phyloP scores from a whole-genome alignment of 2,797 vertebrate species.

The Tinamus major region DNA sequence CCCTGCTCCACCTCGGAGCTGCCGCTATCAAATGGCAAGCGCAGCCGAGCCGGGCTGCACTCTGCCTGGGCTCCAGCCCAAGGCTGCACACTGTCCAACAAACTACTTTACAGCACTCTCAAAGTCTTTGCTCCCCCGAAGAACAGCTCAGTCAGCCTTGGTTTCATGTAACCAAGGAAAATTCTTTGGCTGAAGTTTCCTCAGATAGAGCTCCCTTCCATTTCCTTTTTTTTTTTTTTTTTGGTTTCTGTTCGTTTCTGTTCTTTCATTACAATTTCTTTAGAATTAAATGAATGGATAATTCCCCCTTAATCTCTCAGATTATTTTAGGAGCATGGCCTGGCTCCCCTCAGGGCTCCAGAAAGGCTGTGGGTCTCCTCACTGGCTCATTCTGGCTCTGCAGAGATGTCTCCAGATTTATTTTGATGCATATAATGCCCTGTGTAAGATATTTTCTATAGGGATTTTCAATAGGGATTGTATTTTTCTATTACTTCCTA shows the following conservation, averaged over 20 bases:
- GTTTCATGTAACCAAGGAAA: not conserved
- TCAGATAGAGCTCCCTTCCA: not conserved
- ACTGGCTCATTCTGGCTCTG: too few relatives aligned
- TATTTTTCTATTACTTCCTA: conserved; percentile 89
- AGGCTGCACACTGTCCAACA: conserved; percentile 46
- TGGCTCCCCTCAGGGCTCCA: too few relatives aligned
- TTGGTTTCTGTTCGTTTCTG: not conserved
- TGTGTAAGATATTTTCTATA: not conserved
- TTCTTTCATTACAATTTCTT: not conserved
- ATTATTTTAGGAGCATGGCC: not conserved
- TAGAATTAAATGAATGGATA: not conserved
- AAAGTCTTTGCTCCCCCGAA: not conserved
- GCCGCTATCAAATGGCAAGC: not conserved
- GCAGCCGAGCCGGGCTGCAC: not conserved
- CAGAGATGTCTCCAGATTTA: not conserved
- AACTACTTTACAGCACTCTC: not conserved
- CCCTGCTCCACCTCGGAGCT: not conserved
- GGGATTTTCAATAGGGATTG: conserved; percentile 75
- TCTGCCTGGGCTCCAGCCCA: conserved; percentile 4
- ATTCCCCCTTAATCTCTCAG: not conserved
- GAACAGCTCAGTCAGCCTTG: not conserved
- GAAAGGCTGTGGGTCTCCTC: too few relatives aligned
- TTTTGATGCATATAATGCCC: fast-evolving
- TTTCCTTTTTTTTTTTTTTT: not conserved
- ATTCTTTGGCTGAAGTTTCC: not conserved